Conservation (phyloP, 2,113 vertebrate species). For the Petrocephalus microphthalmus region DNA sequence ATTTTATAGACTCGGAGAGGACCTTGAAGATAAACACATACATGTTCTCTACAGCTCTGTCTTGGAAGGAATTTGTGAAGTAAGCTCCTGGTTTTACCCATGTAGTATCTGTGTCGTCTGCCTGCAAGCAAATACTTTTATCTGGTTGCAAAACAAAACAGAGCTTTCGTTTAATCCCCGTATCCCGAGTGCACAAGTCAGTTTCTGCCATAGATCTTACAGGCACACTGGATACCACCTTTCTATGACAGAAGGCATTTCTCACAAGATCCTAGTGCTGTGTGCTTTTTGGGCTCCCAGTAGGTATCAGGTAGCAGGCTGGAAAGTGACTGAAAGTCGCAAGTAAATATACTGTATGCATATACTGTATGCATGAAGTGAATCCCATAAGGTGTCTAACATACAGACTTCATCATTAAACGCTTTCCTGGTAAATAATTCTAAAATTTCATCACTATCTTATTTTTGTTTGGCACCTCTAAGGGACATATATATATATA, state of each 20-base stretch:
- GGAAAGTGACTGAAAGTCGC: neutral
- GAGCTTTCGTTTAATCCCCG: neutral
- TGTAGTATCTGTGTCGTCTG: neutral
- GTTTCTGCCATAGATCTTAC: neutral
- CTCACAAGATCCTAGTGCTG: neutral
- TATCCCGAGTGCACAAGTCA: neutral
- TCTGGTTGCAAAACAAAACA: neutral
- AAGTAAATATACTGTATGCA: neutral
- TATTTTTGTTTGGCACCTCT: too few species aligned
- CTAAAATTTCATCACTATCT: neutral
- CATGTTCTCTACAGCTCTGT: neutral
- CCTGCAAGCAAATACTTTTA: constrained; percentile 10
- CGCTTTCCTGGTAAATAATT: neutral
- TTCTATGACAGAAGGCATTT: neutral
- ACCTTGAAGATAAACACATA: neutral
- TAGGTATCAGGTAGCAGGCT: neutral
- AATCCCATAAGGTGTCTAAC: neutral
- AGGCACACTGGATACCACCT: neutral
- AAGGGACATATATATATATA: too few species aligned
- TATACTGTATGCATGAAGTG: too few species aligned
- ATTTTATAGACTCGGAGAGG: neutral
- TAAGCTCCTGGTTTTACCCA: neutral
- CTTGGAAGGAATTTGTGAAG: neutral
- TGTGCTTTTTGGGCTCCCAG: neutral
- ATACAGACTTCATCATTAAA: neutral